Base-by-base conservation (phyloP, 2,113 vertebrate species). In the Chascanopsetta lugubris region DNA sequence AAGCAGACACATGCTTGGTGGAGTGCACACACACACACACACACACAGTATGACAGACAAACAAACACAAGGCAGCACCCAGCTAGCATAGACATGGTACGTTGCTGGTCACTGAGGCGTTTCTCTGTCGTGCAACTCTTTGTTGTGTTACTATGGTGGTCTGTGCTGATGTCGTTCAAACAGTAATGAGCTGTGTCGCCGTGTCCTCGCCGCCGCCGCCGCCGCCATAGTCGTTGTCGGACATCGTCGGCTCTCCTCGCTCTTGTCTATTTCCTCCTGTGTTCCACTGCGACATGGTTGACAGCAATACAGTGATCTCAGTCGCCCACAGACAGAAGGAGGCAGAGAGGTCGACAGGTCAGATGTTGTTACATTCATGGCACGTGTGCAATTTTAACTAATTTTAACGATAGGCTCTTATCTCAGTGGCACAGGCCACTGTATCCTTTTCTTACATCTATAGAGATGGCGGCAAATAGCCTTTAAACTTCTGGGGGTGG, bases 301-400 rank as follows among this genome's bases (percentile, higher is more conserved):
- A 83, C 79, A 84, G 83, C 85, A 87, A 81, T 85, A 88, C 77
- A 64, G 72, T 80, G 21, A 54, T 57, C 34, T 58, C 7, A n/a
- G 25, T 73, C 17, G 27, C 43, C 21, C 68, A 38, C 36, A 38
- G 69, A 75, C 36, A n/a, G 73, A 64, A 63, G 48, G 64, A 61
- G 58, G 62, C 26, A 54, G 55, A 53, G 38, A 58, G 13, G 43
- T 57, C 22, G 25, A 40, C 20, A 49, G 1, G 45, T 57, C 47
- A 29, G 29, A 56, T 81, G 50, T 61, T 79, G 65, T 78, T 83
- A 45, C 73, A 82, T 83, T 85, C 80, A 85, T 85, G 79, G 86
- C 72, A 61, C 53, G 51, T 54, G 55, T 58, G 55, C 73, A 38
- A 36, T 15, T 69, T 66, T 62, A 76, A 46, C 32, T 40, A n/a